Percentiles rank a stretch among this genome's conserved stretches.
Conservation (phyloP, 2,113 vertebrate genomes). For the Rousettus leschenaultii region DNA sequence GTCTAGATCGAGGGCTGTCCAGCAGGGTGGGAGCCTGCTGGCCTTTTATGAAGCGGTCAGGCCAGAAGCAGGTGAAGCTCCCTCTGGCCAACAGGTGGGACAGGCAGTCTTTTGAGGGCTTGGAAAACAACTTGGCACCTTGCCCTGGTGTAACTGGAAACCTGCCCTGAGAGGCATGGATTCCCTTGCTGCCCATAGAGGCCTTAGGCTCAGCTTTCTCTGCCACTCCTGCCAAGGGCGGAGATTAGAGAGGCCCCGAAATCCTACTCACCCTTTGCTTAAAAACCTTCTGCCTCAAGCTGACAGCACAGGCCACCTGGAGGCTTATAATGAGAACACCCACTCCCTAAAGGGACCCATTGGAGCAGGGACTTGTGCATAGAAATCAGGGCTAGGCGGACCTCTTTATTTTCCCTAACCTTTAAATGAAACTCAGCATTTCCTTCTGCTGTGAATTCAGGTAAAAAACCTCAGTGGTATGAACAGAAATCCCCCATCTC, state of each 20-base stretch:
- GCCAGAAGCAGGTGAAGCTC: conserved; percentile 55
- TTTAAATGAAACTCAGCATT: not conserved
- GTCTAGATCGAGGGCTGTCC: conserved; percentile 16
- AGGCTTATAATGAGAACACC: not conserved
- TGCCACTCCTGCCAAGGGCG: not conserved
- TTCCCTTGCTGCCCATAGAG: rapidly evolving
- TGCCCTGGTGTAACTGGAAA: not conserved
- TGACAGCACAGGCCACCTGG: not conserved
- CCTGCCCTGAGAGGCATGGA: not conserved
- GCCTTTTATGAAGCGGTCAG: not conserved
- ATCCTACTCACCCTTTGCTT: not conserved
- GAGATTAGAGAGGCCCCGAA: not conserved
- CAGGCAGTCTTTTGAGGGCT: not conserved
- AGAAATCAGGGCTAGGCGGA: not conserved
- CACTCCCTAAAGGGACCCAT: not conserved
- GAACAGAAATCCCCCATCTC: not conserved
- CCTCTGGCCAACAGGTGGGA: conserved; percentile 23
- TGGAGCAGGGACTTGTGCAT: not conserved
- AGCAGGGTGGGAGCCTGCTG: not conserved
- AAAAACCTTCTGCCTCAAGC: not conserved
- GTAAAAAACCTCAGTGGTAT: no score
- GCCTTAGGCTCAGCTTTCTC: not conserved
- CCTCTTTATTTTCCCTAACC: not conserved
- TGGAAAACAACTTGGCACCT: not conserved
- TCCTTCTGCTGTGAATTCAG: not conserved